Base-by-base conservation (phyloP, 2,797 vertebrate species). In the Lophotriccus pileatus region DNA sequence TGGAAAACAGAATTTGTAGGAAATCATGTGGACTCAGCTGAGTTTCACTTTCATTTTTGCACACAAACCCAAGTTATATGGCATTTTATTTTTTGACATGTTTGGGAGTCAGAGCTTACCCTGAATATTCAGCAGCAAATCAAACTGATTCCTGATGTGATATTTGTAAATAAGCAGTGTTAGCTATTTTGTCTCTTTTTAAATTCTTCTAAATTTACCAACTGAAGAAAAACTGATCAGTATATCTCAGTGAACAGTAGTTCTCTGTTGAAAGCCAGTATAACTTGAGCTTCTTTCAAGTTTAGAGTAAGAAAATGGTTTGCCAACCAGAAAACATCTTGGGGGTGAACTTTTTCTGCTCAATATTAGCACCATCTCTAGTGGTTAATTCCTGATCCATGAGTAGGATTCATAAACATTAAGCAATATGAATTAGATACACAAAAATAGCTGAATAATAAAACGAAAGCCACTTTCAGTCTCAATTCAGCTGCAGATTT, bases 41-140 rank as follows among this genome's bases (percentile, higher is more conserved):
- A 91, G 82, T 96, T 96, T 96, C 84, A 46, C 85, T 95, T 96
- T 95, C 62, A 0, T 32, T 91, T 92, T 78, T 69, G 41, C 3
- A 3, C 44, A 15, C 17, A 22, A 81, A 43, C 12, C 8, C 6
- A 5, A 15, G 2, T 25, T 62, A 1, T 3, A 7, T 4, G 41
- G 6, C 5, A 41, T 41, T 41, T 41, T 14, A 12, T 41, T n/a
- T 60, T 41, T 44, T 84, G 34, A 25, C 24, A 4, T 24, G 37
- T 12, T 3, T 56, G 14, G 66, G n/a, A 89, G 73, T 30, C 47
- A 12, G 47, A 88, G 7, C 6, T 73, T n/a, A 37, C 11, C 3
- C n/a, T 84, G 50, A 84, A 39, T 22, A 14, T 34, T 27, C 43
- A 49, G 32, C 44, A 43, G 25, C 14, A 85, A 68, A 60, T 46